Percentiles rank a stretch among this genome's conserved stretches.
phyloP scores from a whole-genome alignment of 2,797 vertebrate genomes.

The Silurus lanzhouensis region DNA sequence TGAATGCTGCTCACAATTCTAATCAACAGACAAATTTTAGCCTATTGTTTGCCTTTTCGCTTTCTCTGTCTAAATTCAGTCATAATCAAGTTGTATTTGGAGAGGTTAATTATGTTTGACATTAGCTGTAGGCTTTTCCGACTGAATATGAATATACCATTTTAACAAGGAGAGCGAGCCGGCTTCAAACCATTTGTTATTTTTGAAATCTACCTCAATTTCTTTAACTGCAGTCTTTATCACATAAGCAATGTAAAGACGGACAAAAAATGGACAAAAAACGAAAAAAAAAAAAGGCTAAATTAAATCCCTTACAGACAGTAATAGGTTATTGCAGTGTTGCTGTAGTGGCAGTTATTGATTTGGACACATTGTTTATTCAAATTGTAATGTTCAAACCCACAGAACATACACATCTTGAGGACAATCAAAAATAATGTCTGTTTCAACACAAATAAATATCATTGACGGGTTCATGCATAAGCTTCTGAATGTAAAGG shows the following conservation, averaged over 20 bases:
- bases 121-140: conserved; percentile 47
- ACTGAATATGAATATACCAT: not conserved
- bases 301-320: not conserved
- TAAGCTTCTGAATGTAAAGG: not conserved
- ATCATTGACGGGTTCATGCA: not conserved
- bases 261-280: not conserved
- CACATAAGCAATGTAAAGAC: not conserved
- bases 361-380: not conserved
- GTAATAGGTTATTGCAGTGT: not conserved
- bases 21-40: not conserved
- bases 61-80: not conserved
- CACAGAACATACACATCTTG: too few relatives aligned
- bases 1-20: not conserved
- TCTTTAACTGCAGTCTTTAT: not conserved
- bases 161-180: not conserved
- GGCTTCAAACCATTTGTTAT: not conserved
- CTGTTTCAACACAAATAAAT: not conserved
- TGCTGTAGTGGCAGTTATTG: not conserved
- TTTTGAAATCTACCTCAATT: not conserved
- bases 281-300: not conserved
- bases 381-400: not conserved
- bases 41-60: not conserved
- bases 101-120: conserved; percentile 61
- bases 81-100: conserved; percentile 5
- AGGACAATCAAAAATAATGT: not conserved